Evolutionary conservation across 2,797 vertebrate genomes (phyloP).

Genomic region (Gila robusta): DNA sequence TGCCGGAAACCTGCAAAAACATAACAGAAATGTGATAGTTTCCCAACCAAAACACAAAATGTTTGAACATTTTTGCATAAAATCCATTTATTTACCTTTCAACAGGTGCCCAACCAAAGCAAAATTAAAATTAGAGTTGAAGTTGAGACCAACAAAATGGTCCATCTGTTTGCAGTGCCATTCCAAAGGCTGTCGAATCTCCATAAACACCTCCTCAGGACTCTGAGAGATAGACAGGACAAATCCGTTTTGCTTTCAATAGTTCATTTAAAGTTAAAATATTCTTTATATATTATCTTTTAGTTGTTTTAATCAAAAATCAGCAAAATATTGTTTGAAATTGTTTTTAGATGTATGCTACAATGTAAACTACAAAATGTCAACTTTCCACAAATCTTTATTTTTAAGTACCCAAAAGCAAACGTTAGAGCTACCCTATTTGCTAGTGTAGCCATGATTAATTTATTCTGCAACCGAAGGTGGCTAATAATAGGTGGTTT

Average conservation of each 20-base stretch:
- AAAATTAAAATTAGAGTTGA: slow-evolving; percentile 97
- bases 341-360: not conserved
- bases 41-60: not conserved
- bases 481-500: not conserved
- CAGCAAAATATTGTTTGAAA: not conserved
- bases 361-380: not conserved
- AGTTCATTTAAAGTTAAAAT: not conserved
- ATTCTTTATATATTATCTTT: not conserved
- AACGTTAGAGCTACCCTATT: not conserved
- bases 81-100: slow-evolving; percentile 83
- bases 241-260: not conserved
- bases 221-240: slow-evolving; percentile 76
- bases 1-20: slow-evolving; percentile 86
- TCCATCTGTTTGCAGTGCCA: slow-evolving; percentile 99
- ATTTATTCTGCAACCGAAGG: not conserved
- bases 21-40: not conserved
- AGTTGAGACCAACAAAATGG: slow-evolving; percentile 97
- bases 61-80: not conserved
- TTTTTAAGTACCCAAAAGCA: not conserved
- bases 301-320: not conserved
- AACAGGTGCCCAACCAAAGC: slow-evolving; percentile 95
- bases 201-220: slow-evolving; percentile 98
- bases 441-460: not conserved
- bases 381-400: not conserved
- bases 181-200: slow-evolving; percentile 91